phyloP scores from a whole-genome alignment of 2,797 vertebrate species.

The Tokudaia tokunoshimensis region DNA sequence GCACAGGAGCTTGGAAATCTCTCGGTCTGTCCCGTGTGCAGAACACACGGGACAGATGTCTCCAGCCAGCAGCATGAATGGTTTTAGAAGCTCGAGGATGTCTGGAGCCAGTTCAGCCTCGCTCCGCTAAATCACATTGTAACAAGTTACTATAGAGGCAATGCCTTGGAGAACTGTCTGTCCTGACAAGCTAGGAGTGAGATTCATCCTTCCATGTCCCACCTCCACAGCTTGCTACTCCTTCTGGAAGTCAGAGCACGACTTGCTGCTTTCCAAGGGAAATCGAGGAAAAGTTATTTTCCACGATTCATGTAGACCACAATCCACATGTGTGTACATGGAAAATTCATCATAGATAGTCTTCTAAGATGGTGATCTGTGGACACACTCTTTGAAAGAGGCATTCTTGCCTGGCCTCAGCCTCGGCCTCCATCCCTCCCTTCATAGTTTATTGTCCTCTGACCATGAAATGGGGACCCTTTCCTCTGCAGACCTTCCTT shows the following conservation, averaged over 20 bases:
- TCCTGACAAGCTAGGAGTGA: neutral
- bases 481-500: neutral
- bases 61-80: neutral
- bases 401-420: neutral
- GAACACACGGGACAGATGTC: neutral
- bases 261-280: neutral
- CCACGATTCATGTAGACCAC: rapidly evolving
- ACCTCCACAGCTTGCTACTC: neutral
- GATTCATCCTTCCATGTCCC: too few species aligned
- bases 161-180: rapidly evolving
- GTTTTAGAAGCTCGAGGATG: neutral
- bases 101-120: neutral
- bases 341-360: rapidly evolving
- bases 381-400: neutral
- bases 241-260: neutral
- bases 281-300: neutral
- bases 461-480: neutral
- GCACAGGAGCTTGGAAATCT: neutral
- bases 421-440: neutral
- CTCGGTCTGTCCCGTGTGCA: neutral
- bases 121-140: neutral
- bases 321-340: neutral
- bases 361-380: neutral
- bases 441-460: neutral
- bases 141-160: rapidly evolving